Evolutionary conservation across 1,140 invertebrate genomes (phyloP), one percentile per base, ranked within the genome.

Genomic region (Zophobas morio): DNA sequence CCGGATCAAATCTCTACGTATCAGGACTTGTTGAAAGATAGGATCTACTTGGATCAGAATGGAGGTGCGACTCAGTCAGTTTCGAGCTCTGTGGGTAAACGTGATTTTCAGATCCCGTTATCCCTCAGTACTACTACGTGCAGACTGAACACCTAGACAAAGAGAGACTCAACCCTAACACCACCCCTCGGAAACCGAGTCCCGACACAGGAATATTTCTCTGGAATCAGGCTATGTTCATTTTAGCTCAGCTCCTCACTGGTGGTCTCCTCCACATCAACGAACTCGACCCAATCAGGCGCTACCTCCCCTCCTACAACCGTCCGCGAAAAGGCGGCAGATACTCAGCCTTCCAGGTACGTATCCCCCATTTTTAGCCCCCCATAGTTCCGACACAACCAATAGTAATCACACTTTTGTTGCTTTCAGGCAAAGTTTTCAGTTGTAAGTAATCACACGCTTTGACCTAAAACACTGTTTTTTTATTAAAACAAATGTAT

Each of bases 301-400:
- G 98, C 51, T 98, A 99, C 88, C 89, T 99, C 72, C 98, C 98
- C 1, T 98, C 97, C 0, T 98, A 97, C 84, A 98, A 98, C 86
- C 88, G 98, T 66, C 98, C 98, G 0, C 88, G 95, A 56, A 93
- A 93, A 84, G 96, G 93, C 53, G 96, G 96, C 70, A 89, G 97
- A 76, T 99, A 99, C 88, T 99, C 97, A 0, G 96, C 97, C 49
- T 99, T 99, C 88, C 96, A 99, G 92, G 97, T 98, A 87, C 85
- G 42, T 3, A 84, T 84, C 36, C 8, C 2, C 57, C 1, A 71
- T 2, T 42, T 66, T 66, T 66, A 20, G 20, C 42, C 8, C 34
- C 1, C 34, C 8, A 49, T 60, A 6, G 20, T 37, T 37, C 2
- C 0, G 8, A 32, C 33, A 36, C 2, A 35, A 36, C 34, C 34